Evolutionary conservation across 1,140 invertebrate species (phyloP).

Genomic region (Limonius californicus): DNA sequence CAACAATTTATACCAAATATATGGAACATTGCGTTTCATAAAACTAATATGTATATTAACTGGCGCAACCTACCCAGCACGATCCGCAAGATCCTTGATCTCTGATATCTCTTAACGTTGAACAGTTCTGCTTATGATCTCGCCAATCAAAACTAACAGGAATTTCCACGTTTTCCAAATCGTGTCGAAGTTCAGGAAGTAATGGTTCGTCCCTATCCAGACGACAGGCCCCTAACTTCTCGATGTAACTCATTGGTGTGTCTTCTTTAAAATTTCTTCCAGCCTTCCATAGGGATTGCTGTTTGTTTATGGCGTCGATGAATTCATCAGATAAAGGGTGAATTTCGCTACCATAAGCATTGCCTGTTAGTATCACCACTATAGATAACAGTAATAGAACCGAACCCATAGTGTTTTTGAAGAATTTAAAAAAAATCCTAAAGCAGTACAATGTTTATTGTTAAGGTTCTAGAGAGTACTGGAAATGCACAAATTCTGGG

Average conservation of each 20-base stretch:
- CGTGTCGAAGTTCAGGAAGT: constrained; percentile 41
- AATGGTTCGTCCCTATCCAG: constrained; percentile 48
- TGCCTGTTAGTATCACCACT: no score
- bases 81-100: constrained; percentile 73
- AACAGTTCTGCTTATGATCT: constrained; percentile 78
- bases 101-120: constrained; percentile 72
- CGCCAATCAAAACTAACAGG: constrained; percentile 79
- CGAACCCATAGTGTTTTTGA: no score
- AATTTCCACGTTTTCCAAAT: constrained; percentile 49
- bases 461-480: no score
- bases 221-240: constrained; percentile 66
- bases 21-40: no score
- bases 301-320: constrained; percentile 52
- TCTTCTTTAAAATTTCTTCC: constrained; percentile 66
- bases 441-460: no score
- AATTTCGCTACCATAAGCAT: no score
- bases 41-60: no score
- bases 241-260: constrained; percentile 57
- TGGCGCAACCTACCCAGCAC: constrained; percentile 64
- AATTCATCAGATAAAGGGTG: no score
- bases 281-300: constrained; percentile 66
- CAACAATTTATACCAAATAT: neutral
- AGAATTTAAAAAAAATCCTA: no score
- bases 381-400: no score
- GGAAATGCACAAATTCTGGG: no score